Conservation (phyloP, 2,113 vertebrate genomes). For the Prinia subflava region DNA sequence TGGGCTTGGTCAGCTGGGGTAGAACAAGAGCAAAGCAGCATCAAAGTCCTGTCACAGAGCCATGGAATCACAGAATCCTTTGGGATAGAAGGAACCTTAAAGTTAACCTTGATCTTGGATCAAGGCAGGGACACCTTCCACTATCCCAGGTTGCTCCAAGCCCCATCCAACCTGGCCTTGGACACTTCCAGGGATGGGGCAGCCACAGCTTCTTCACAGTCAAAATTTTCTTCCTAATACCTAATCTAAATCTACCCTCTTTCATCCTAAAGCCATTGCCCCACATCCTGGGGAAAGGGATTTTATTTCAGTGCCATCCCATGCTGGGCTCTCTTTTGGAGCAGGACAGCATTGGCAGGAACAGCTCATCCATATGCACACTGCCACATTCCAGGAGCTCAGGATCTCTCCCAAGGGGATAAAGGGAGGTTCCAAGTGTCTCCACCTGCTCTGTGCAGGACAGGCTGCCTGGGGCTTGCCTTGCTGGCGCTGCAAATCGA, state of each 20-base stretch:
- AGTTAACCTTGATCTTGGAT: not conserved
- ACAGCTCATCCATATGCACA: not conserved
- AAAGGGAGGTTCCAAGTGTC: not conserved
- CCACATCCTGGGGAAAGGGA: not conserved
- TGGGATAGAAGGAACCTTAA: not conserved
- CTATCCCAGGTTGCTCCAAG: not conserved
- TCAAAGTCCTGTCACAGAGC: not conserved
- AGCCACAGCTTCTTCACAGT: not conserved
- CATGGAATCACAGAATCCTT: not conserved
- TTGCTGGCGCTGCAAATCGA: rapidly evolving
- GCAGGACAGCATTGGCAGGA: not conserved
- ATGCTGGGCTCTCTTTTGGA: not conserved
- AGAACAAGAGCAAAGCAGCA: not conserved
- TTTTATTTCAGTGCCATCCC: not conserved
- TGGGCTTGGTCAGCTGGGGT: not conserved
- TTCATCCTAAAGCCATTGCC: rapidly evolving
- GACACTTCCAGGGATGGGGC: not conserved
- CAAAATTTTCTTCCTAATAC: not conserved
- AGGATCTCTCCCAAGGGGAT: not conserved
- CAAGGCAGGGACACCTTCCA: not conserved
- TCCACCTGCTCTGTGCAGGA: not conserved
- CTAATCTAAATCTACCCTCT: not conserved
- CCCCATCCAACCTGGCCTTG: rapidly evolving
- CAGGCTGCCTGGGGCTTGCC: not conserved
- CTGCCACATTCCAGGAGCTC: not conserved